Evolutionary conservation across 2,888 invertebrate species (phyloP).

Genomic region (Harmothoe impar): DNA sequence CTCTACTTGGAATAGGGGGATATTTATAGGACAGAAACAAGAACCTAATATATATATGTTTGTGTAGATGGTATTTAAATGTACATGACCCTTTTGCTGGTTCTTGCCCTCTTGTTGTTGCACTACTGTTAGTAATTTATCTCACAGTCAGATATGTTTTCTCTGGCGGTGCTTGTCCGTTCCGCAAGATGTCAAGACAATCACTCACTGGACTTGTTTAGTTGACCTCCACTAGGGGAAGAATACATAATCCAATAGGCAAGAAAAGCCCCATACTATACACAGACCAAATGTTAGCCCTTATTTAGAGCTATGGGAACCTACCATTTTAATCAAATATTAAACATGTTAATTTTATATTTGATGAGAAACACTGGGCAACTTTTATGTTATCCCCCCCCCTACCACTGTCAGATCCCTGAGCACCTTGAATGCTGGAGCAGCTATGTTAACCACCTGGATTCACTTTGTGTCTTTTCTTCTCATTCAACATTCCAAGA

Average conservation of each 20-base stretch:
- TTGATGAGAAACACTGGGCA: too few relatives aligned
- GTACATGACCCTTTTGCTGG: background rate
- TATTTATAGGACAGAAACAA: background rate
- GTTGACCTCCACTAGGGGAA: too few relatives aligned
- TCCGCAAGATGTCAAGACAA: background rate
- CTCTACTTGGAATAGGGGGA: background rate
- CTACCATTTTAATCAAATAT: too few relatives aligned
- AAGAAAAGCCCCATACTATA: too few relatives aligned
- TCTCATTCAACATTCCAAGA: slow-evolving; percentile 23
- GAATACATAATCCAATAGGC: too few relatives aligned
- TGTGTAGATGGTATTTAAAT: background rate
- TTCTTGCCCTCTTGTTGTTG: background rate
- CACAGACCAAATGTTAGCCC: too few relatives aligned
- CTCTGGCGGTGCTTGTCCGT: slow-evolving; percentile 40
- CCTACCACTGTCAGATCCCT: too few relatives aligned
- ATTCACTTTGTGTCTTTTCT: slow-evolving; percentile 42
- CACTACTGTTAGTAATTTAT: slow-evolving; percentile 34
- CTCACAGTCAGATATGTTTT: background rate
- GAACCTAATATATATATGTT: background rate
- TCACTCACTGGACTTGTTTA: background rate
- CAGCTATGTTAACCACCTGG: slow-evolving; percentile 2
- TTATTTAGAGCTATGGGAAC: too few relatives aligned
- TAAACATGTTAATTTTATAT: too few relatives aligned
- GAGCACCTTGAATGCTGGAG: background rate
- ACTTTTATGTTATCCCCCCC: too few relatives aligned